phyloP scores from a whole-genome alignment of 2,797 vertebrate species.

The Lutjanus campechanus region DNA sequence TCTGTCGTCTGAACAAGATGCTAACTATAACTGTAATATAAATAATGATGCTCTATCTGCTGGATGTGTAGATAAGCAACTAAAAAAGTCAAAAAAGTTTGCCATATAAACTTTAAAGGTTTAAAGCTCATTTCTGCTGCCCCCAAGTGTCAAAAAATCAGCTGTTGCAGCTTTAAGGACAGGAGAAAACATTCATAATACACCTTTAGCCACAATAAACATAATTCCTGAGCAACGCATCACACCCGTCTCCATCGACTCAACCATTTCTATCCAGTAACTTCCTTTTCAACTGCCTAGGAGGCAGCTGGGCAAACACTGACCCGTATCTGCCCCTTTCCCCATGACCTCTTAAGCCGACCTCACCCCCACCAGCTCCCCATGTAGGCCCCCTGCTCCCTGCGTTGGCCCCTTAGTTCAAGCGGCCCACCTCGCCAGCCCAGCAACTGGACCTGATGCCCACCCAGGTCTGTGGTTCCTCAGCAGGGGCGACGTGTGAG shows the following conservation, averaged over 20 bases:
- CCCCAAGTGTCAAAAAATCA: neutral
- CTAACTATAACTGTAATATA: too few relatives aligned
- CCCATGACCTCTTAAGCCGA: constrained; percentile 66
- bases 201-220: constrained; percentile 6
- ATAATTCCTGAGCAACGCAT: constrained; percentile 11
- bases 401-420: constrained; percentile 53
- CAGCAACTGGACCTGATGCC: constrained; percentile 67
- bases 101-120: neutral
- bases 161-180: neutral
- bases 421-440: constrained; percentile 58
- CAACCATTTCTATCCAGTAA: constrained; percentile 39
- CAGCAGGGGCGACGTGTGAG: constrained; percentile 42
- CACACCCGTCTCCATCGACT: constrained; percentile 19
- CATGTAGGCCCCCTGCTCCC: constrained; percentile 35
- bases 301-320: constrained; percentile 84
- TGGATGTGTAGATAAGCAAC: neutral
- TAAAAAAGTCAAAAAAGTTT: neutral
- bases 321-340: constrained; percentile 69
- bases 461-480: constrained; percentile 68
- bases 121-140: neutral
- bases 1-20: too few relatives aligned
- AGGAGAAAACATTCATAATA: neutral
- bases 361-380: constrained; percentile 52
- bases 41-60: too few relatives aligned
- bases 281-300: constrained; percentile 59